Base-by-base conservation (phyloP, 2,888 invertebrate genomes). In the Molanna angustata region DNA sequence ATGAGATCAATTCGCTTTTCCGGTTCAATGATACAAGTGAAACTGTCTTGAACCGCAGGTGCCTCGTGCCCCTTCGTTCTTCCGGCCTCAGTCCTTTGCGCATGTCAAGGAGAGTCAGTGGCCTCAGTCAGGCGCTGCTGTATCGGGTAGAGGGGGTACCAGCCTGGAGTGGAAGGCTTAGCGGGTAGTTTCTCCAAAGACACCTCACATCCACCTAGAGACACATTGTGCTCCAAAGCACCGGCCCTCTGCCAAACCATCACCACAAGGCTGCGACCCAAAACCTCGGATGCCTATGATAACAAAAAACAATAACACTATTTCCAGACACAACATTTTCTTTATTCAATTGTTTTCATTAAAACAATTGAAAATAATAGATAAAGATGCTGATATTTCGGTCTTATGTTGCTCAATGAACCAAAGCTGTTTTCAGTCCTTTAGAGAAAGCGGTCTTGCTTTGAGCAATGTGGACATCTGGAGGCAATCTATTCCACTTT, bases 161-260 rank as follows among this genome's bases (percentile, higher is more conserved):
- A 94, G 60, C 91, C 90, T 64, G 86, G 84, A 39, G 89, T 88
- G 63, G 89, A 82, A 67, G 88, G 86, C 20, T 89, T 85, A 58
- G 93, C 79, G 41, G 87, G 84, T 52, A 94, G 76, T 64, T 85
- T 83, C 70, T 93, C 91, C 59, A 95, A 79, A 60, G 87, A 84
- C 60, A 95, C 85, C 71, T 94, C 91, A 1, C 86, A 90, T 40
- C 93, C 93, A 9, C 94, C 94, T 35, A 94, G 74, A 37, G 77
- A 76, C 37, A 76, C 68, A 67, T 93, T 93, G 69, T 91, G 91
- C 66, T 91, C 90, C 70, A 91, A 91, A 2, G 90, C 89, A 54
- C 90, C 87, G 67, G 90, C 90, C 55, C 89, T 84, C 66, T 94
- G 92, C 94, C 94, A 95, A 43, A 95, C 80, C 88, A 93, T 93